Evolutionary conservation across 1,140 invertebrate genomes (phyloP), one percentile per base, ranked within the genome.

Genomic region (Caenorhabditis briggsae): DNA sequence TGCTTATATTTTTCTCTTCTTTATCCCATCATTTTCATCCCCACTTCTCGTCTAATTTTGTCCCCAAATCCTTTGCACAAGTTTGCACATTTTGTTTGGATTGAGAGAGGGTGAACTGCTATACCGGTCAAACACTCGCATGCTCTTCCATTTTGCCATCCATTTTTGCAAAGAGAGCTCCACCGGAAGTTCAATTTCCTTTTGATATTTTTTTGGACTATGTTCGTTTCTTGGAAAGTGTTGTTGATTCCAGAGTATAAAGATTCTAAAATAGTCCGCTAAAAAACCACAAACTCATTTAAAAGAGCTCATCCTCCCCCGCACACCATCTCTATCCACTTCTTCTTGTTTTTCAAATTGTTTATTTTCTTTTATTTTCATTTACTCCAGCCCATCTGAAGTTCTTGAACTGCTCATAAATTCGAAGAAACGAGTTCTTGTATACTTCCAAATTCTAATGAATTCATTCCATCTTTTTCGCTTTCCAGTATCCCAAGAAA

Each of bases 11-110:
- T 9, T 50, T 20, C 59, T 61, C 59, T 25, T 50, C 70, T 48
- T 16, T 9, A 33, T 12, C 61, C 33, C 61, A 65, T 41, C 46
- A 18, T 1, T 46, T 46, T 23, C 46, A 11, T 18, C 11, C 59
- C n/a, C 56, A 58, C 43, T 70, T 33, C 59, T 25, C 56, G 5
- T 59, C 20, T 59, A n/a, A 59, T 59, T 59, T 59, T 59, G 50
- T 53, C 50, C 16, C n/a, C 6, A 64, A 70, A 43, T 70, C 64
- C 64, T 70, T 12, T 11, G 12, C 50, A 53, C 43, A 70, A 43
- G 14, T 46, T 78, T 78, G 70, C 70, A 78, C 70, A 33, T n/a
- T 48, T 78, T 78, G 70, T 50, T 78, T 78, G 70, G 50, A 50
- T 50, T 78, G 70, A 48, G 41, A 78, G 20, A 14, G 3, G 33